Base-by-base conservation (phyloP, 2,113 vertebrate species). In the Actinemys pallida region DNA sequence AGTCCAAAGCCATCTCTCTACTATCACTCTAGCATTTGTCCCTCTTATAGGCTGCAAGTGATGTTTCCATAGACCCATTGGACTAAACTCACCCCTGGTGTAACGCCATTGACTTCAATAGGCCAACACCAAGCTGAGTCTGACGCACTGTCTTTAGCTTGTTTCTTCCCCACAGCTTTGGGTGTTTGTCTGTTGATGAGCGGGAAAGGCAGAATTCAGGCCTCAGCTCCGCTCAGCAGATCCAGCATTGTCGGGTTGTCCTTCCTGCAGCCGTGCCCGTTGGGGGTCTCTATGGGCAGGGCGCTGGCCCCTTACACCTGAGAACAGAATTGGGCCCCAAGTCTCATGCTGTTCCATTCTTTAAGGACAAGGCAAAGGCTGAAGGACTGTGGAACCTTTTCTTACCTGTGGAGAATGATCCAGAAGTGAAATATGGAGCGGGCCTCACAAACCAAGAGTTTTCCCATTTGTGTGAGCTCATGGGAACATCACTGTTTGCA, bases 351-450 rank as follows among this genome's bases (percentile, higher is more conserved):
- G 35, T 14, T 81, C 88, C 92, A 59, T 86, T 27, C 90, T 19
- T 22, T 82, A 25, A 98, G 98, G 96, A 92, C 54, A 97, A 98
- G 83, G 98, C 98, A 19, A 98, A 97, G 72, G 92, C 96, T 0
- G 83, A 97, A 92, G 98, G 98, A 24, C 97, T 98, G 35, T 98
- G 98, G 98, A 98, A 98, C 83, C 97, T 98, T 42, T 98, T 98
- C 42, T 87, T 98, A 29, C 97, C 98, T 2, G 39, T 97, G 79
- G 98, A 98, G 93, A 79, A 54, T 3, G 98, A 98, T 56, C 97
- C 98, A 0, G 95, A 98, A 87, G 83, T 76, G 81, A 97, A 96
- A 39, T 98, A 98, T 0, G 98, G 98, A 72, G 97, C 97, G 5
- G 97, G 97, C 9, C 96, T 98, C 89, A 98, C 97, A 86, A 98